phyloP scores from a whole-genome alignment of 92 coral and sea anemone species.

The Umimayanthus chanpuru region DNA sequence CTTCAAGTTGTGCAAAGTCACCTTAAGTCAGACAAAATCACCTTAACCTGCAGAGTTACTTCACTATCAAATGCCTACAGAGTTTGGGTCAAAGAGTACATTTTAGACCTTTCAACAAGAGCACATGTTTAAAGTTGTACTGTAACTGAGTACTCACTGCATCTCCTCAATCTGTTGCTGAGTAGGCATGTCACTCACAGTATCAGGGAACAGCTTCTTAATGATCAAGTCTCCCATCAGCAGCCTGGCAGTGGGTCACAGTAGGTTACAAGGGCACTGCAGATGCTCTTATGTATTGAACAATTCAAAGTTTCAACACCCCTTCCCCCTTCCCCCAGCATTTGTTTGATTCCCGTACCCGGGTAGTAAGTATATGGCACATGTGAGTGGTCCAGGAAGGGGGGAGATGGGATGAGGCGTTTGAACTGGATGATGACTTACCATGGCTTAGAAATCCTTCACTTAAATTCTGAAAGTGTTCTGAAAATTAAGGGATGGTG shows the following conservation, averaged over 20 bases:
- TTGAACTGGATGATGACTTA: too few species aligned
- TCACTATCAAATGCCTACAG: too few species aligned
- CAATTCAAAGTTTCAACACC: background rate
- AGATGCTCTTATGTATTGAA: too few species aligned
- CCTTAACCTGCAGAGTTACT: too few species aligned
- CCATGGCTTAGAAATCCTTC: too few species aligned
- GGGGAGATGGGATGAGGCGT: too few species aligned
- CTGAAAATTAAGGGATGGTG: too few species aligned
- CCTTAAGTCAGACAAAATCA: too few species aligned
- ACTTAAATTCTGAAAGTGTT: too few species aligned
- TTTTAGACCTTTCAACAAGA: background rate
- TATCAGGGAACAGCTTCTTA: slow-evolving; percentile 81
- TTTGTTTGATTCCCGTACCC: background rate
- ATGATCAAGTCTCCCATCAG: slow-evolving; percentile 72
- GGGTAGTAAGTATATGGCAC: background rate
- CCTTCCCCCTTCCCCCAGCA: too few species aligned
- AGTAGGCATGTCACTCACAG: slow-evolving; percentile 64
- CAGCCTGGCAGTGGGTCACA: slow-evolving; percentile 50
- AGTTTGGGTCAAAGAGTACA: background rate
- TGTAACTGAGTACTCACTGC: slow-evolving; percentile 68
- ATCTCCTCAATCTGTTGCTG: slow-evolving; percentile 59
- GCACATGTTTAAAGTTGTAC: background rate
- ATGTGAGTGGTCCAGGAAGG: too few species aligned
- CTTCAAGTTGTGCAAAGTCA: too few species aligned
- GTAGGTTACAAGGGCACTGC: background rate